Evolutionary conservation across 2,113 vertebrate species (phyloP).

Genomic region (Neoarius graeffei): DNA sequence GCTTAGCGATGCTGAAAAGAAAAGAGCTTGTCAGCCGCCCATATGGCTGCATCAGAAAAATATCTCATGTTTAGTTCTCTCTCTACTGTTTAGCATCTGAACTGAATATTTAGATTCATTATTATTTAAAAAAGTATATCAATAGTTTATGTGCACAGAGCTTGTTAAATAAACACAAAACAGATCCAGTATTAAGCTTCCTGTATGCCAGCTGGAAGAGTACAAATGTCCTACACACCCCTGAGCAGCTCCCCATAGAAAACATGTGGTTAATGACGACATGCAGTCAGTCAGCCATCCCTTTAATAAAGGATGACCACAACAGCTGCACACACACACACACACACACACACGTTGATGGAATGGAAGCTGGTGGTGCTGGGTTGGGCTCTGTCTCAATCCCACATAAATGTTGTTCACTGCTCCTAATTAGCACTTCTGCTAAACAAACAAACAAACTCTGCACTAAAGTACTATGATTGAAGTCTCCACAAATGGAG

Average conservation of each 20-base stretch:
- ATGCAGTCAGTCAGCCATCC: slow-evolving; percentile 33
- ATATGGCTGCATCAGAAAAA: slow-evolving; percentile 6
- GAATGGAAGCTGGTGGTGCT: slow-evolving; percentile 33
- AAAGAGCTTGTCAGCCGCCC: background rate
- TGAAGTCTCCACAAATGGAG: background rate
- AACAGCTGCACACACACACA: slow-evolving; percentile 31
- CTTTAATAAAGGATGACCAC: slow-evolving; percentile 51
- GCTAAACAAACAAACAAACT: background rate
- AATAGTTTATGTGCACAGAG: background rate
- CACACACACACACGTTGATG: background rate
- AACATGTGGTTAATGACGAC: slow-evolving; percentile 48
- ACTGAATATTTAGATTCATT: background rate
- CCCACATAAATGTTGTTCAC: slow-evolving; percentile 8
- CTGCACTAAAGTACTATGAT: background rate
- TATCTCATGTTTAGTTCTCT: too few relatives aligned
- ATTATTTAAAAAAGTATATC: background rate
- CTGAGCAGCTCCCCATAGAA: slow-evolving; percentile 39
- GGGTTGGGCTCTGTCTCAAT: slow-evolving; percentile 12
- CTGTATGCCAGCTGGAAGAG: slow-evolving; percentile 20
- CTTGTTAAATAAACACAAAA: slow-evolving; percentile 12
- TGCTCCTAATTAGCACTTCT: slow-evolving; percentile 33
- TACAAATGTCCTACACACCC: slow-evolving; percentile 32
- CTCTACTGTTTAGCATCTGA: background rate
- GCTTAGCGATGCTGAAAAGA: slow-evolving; percentile 9
- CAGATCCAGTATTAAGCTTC: background rate